Evolutionary conservation across 2,888 invertebrate genomes (phyloP).

Genomic region (Ochropacha duplaris): DNA sequence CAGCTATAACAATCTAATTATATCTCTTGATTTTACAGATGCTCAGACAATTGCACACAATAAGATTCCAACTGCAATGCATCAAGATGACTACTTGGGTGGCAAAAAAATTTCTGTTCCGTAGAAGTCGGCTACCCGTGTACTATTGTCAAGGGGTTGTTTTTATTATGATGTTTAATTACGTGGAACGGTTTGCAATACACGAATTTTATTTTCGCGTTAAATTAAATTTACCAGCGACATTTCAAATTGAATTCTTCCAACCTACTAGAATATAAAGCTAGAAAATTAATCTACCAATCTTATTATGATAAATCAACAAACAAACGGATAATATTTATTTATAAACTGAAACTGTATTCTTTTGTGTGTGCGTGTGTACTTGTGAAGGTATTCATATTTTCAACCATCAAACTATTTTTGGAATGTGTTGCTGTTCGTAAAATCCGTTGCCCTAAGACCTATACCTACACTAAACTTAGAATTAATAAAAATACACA

Average conservation of each 20-base stretch:
- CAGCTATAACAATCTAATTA: no score
- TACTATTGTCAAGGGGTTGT: constrained; percentile 63
- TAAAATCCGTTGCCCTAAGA: no score
- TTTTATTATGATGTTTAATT: constrained; percentile 36
- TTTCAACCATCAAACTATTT: no score
- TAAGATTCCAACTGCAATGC: constrained; percentile 44
- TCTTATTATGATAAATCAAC: no score
- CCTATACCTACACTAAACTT: no score
- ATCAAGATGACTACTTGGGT: constrained; percentile 51
- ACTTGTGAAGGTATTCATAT: no score
- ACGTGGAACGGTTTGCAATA: constrained; percentile 44
- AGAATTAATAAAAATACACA: no score
- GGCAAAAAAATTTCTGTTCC: constrained; percentile 38
- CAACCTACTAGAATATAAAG: constrained; percentile 37
- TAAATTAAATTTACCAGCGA: constrained; percentile 38
- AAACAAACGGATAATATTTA: no score
- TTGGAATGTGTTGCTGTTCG: no score
- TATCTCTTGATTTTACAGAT: constrained; percentile 18
- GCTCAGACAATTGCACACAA: constrained; percentile 36
- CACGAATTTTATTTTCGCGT: constrained; percentile 56
- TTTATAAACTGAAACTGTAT: no score
- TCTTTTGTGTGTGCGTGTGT: no score
- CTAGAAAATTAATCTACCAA: no score
- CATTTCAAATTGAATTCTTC: constrained; percentile 53
- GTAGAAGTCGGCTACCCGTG: constrained; percentile 49